Conservation (phyloP, 1,140 invertebrate species). For the Oryzaephilus surinamensis region DNA sequence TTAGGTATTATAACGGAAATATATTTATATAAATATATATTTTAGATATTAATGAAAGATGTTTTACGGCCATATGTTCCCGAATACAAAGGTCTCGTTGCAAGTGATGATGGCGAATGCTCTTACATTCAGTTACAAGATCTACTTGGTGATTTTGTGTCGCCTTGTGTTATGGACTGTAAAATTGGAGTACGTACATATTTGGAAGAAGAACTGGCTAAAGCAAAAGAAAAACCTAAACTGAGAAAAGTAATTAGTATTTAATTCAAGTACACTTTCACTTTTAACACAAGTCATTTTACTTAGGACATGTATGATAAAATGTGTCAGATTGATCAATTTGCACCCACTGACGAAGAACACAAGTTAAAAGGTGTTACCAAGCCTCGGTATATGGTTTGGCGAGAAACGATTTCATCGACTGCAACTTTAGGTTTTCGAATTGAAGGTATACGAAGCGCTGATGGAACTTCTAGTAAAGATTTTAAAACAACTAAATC, state of each 20-base stretch:
- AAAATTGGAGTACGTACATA: conserved; percentile 93
- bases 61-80: conserved; percentile 79
- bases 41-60: conserved; percentile 75
- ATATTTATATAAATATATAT: too few species aligned
- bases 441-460: conserved; percentile 89
- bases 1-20: too few species aligned
- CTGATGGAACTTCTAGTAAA: conserved; percentile 79
- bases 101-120: conserved; percentile 70
- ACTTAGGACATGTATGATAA: conserved; percentile 93
- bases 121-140: conserved; percentile 89
- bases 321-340: conserved; percentile 90
- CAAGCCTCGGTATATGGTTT: conserved; percentile 94
- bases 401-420: conserved; percentile 94
- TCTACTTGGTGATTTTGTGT: conserved; percentile 77
- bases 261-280: neutral
- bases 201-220: conserved; percentile 86
- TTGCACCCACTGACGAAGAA: conserved; percentile 85
- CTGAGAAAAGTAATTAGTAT: conserved; percentile 56
- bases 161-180: conserved; percentile 93
- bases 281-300: conserved; percentile 1
- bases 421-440: conserved; percentile 90
- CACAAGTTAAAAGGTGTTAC: conserved; percentile 80
- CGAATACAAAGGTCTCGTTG: conserved; percentile 76
- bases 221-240: conserved; percentile 90
- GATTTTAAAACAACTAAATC: conserved; percentile 95